Base-by-base conservation (phyloP, 2,113 vertebrate genomes). In the Phaethon lepturus region DNA sequence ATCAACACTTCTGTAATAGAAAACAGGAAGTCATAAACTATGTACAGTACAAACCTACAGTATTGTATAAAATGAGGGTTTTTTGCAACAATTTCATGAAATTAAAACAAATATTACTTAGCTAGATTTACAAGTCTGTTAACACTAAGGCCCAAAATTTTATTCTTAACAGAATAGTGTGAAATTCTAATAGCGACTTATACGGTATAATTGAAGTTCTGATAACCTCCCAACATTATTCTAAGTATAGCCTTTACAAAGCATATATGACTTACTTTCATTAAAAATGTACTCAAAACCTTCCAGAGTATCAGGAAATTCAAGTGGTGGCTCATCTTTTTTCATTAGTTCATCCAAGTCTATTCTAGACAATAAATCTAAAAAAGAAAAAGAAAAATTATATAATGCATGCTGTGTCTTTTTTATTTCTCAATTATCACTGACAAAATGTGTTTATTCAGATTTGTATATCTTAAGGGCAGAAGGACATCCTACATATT, bases 271-370 rank as follows among this genome's bases (percentile, higher is more conserved):
- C 99, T 99, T 98, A 99, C 99, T 98, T 98, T 99, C 99, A 98
- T 99, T 99, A 98, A 99, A 99, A 71, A 98, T 97, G 95, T 99
- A 99, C 98, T 99, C 99, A 97, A 99, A 99, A 95, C 99, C 99
- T 98, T 99, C 99, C 97, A 99, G 97, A 52, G 99, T 99, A 98
- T 99, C 99, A 93, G 99, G 99, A 97, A 99, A 99, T 93, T 98
- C 98, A 97, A 99, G 99, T 33, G 99, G 99, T 84, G 99, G 99
- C 81, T 99, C 99, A 98, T 99, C 99, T 98, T 99, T 99, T 98
- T 99, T 99, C 99, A 99, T 99, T 80, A 99, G 98, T 98, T 99
- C 99, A 98, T 99, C 99, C 95, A 99, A 98, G 96, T 99, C 99
- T 98, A 99, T 99, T 98, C 99, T 99, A 95, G 99, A 99, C 73